Conservation (phyloP, 2,113 vertebrate genomes). For the Herpetotheres cachinnans region DNA sequence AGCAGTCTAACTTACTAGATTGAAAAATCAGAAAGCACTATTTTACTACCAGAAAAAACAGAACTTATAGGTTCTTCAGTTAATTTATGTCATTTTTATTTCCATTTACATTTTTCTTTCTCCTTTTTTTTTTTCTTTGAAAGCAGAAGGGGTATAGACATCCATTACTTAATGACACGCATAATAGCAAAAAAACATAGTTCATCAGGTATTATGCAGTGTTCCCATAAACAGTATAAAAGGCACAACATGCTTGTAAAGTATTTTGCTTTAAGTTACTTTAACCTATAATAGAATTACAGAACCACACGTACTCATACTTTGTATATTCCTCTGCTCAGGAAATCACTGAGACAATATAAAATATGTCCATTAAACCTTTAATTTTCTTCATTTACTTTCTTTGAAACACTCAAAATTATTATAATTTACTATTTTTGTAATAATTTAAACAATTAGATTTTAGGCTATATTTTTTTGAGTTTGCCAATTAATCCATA, state of each 20-base stretch:
- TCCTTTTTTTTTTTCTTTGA: background rate
- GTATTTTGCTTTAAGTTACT: background rate
- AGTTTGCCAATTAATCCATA: background rate
- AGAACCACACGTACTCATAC: background rate
- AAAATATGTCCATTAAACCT: background rate
- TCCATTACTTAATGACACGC: background rate
- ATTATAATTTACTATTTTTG: background rate
- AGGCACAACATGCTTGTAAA: background rate
- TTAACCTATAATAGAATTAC: background rate
- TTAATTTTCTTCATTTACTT: background rate
- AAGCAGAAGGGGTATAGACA: background rate
- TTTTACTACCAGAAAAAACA: background rate
- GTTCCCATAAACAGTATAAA: background rate
- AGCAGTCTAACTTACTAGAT: background rate
- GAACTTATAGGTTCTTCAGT: background rate
- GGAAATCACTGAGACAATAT: background rate
- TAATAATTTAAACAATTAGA: background rate
- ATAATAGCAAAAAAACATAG: background rate
- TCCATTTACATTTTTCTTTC: background rate
- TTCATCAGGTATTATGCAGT: background rate
- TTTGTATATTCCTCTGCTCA: background rate
- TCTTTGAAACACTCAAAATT: background rate
- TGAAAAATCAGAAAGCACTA: background rate
- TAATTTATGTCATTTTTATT: background rate
- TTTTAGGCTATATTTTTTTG: background rate